Base-by-base conservation (phyloP, 2,113 vertebrate species). In the Panthera leo region DNA sequence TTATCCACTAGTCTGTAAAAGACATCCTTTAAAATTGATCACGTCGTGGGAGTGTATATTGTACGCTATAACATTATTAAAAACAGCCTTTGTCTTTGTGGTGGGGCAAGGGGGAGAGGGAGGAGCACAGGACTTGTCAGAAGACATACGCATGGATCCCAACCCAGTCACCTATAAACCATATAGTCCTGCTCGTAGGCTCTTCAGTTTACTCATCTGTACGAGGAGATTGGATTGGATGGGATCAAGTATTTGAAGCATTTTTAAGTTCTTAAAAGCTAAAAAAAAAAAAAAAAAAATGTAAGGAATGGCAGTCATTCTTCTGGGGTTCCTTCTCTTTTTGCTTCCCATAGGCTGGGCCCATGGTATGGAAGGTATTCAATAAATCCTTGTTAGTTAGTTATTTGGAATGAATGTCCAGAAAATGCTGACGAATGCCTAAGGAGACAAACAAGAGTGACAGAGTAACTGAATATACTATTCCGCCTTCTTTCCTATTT, bases 231-330 rank as follows among this genome's bases (percentile, higher is more conserved):
- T 89, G 29, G 11, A 61, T 15, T 80, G 58, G 91, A n/a, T 90
- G 85, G 94, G 67, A 91, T 85, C 11, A 67, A 78, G 53, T 21
- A 55, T 31, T 83, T 29, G 8, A 96, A 63, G 31, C n/a, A n/a
- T 76, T 86, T 96, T 86, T 36, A 83, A 87, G 27, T 63, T 84
- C n/a, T 94, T 93, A 79, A 91, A 80, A 88, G 48, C 29, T 65
- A 7, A 89, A 82, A 89, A 34, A 31, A 55, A 89, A 55, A 89
- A 39, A 31, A 42, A 25, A 89, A 42, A 31, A 42, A 16, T 0
- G 5, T 55, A 45, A 48, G 63, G 79, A 85, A 31, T 51, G 39
- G 39, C 29, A 55, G 36, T 29, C 23, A 21, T 71, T 31, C 12
- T 63, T 67, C 53, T 86, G 45, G 13, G 39, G 42, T 95, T 80